Evolutionary conservation across 2,797 vertebrate genomes (phyloP), one percentile per base, ranked within the genome.

Genomic region (Cheracebus regulus): DNA sequence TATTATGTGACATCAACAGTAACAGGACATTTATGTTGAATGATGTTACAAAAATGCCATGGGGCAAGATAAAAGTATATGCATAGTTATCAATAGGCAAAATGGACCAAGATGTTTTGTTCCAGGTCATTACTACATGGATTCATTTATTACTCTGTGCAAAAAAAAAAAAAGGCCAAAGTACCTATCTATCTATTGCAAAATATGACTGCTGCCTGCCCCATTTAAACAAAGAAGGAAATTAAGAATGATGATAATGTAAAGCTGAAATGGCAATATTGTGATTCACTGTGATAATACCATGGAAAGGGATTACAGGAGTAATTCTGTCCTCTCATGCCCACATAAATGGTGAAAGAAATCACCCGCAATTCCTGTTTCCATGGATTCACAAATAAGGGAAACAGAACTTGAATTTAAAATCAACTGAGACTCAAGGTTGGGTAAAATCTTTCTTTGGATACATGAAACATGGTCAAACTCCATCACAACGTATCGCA

Each of bases 401-500:
- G 67, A 85, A 94, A 83, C 78, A 93, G 96, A 97, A 91, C 52
- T 82, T 48, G 14, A 96, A 93, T 55, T 90, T 76, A 95, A 95
- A 98, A 90, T 92, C 81, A 97, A 36, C 57, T 33, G 33, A 97
- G 80, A 90, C 48, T 20, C 48, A 95, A 88, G 61, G 28, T 33
- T 67, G 46, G 73, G 52, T 75, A 94, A 85, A 72, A 91, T 84
- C 30, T 91, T 93, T 52, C 30, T 91, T 93, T 52, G 79, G 24
- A 46, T 58, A 80, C 44, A 64, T 70, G 82, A 95, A 96, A 96
- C 55, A 81, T 64, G 75, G 92, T 91, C 97, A 97, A 97, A 97
- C 55, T 91, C 97, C 95, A 97, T 97, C 96, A 97, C 96, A 97
- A 97, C 85, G 30, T 20, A 80, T 0, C 79, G 28, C 93, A 93